Percentiles rank a stretch among this genome's conserved stretches.
phyloP scores from a whole-genome alignment of 2,888 invertebrate genomes.

The Drosophila gaucha region DNA sequence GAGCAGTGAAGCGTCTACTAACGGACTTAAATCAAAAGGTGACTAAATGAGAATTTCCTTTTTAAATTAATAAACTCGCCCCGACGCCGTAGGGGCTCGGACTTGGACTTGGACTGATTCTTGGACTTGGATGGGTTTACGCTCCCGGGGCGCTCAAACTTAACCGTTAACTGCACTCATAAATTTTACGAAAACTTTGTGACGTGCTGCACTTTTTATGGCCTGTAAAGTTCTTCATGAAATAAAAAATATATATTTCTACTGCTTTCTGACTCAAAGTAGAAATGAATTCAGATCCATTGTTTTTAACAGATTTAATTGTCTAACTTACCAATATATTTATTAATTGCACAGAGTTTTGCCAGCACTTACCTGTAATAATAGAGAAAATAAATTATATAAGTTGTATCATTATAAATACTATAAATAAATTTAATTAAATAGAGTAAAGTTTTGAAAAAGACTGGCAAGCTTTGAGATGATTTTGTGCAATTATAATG shows the following conservation, averaged over 20 bases:
- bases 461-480: not conserved
- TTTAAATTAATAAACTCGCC: conserved; percentile 83
- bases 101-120: conserved; percentile 15
- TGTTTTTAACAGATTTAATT: conserved; percentile 23
- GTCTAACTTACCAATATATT: conserved; percentile 13
- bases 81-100: conserved; percentile 23
- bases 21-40: conserved; percentile 78
- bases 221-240: conserved; percentile 42
- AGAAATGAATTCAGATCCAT: conserved; percentile 24
- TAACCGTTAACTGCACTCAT: conserved; percentile 75
- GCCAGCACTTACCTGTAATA: conserved; percentile 59
- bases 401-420: not conserved
- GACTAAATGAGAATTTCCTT: conserved; percentile 84
- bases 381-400: conserved; percentile 25
- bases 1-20: conserved; percentile 20
- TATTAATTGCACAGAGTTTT: conserved; percentile 31
- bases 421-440: too few relatives aligned
- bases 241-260: conserved; percentile 3
- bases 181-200: conserved; percentile 72
- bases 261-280: conserved; percentile 18
- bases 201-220: conserved; percentile 69
- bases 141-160: conserved; percentile 58
- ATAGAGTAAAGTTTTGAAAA: too few relatives aligned
- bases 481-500: too few relatives aligned
- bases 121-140: conserved; percentile 18